A percentile compares a stretch with the other conserved stretches of the same genome.
phyloP scores from a whole-genome alignment of 2,797 vertebrate genomes.

The Lepilemur ruficaudatus region DNA sequence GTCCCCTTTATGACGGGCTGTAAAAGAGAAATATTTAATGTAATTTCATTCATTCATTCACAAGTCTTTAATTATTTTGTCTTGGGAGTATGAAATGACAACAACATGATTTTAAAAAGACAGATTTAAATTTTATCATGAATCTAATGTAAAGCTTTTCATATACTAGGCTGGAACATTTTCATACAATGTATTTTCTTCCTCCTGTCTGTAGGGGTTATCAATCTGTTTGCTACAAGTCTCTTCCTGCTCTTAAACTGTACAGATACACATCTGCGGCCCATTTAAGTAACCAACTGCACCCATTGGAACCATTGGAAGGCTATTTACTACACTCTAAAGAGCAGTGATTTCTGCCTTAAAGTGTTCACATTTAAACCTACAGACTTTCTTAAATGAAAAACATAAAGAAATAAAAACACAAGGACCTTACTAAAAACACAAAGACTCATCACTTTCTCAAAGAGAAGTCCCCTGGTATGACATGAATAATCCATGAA shows the following conservation, averaged over 20 bases:
- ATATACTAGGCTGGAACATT: neutral
- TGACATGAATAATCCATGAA: conserved; percentile 43
- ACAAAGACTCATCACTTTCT: conserved; percentile 48
- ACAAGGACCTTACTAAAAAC: conserved; percentile 39
- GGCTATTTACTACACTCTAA: conserved; percentile 63
- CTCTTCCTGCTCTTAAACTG: conserved; percentile 22
- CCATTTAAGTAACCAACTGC: conserved; percentile 59
- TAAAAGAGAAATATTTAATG: neutral
- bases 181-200: neutral
- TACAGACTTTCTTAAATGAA: conserved; percentile 49
- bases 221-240: conserved; percentile 41
- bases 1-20: neutral
- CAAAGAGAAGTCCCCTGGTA: neutral
- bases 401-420: conserved; percentile 60
- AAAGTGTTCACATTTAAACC: conserved; percentile 56
- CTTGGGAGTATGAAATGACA: neutral
- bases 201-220: neutral
- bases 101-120: neutral
- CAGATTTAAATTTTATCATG: neutral
- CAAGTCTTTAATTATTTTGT: neutral
- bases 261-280: neutral
- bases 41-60: neutral
- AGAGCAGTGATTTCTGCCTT: conserved; percentile 56
- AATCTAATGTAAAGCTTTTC: neutral
- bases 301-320: conserved; percentile 55